A percentile compares a stretch with the other conserved stretches of the same genome.
Evolutionary conservation across 2,113 vertebrate species (phyloP).

Genomic region (Trogon surrucura): DNA sequence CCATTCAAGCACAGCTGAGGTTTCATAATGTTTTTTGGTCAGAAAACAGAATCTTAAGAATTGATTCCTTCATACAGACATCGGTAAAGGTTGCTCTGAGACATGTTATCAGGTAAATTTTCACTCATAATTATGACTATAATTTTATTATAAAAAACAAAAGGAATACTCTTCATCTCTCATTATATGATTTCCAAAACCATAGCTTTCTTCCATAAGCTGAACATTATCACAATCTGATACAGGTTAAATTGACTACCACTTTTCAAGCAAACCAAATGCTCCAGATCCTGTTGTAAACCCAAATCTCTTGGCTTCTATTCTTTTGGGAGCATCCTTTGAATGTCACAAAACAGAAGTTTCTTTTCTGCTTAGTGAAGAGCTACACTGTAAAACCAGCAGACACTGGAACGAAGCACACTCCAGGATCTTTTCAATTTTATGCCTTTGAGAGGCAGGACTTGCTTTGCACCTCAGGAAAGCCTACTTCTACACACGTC

Average conservation of each 20-base stretch:
- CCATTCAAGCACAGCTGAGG: not conserved
- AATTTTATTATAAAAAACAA: not conserved
- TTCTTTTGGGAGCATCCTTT: not conserved
- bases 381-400: not conserved
- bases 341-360: not conserved
- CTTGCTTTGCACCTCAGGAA: not conserved
- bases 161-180: not conserved
- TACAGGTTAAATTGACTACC: not conserved
- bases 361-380: not conserved
- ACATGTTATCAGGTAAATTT: not conserved
- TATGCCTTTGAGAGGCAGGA: not conserved
- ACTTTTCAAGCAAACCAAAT: not conserved
- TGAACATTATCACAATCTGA: not conserved
- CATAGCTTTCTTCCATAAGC: not conserved
- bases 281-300: not conserved
- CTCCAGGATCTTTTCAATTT: not conserved
- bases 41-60: conserved; percentile 29
- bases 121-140: not conserved
- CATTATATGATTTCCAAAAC: not conserved
- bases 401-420: not conserved
- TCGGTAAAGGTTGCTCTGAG: not conserved
- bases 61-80: not conserved
- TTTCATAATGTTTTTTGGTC: conserved; percentile 28
- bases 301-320: not conserved
- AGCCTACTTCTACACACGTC: not conserved